Evolutionary conservation across 1,140 invertebrate species (phyloP).

Genomic region (Conopomorpha cramerella): DNA sequence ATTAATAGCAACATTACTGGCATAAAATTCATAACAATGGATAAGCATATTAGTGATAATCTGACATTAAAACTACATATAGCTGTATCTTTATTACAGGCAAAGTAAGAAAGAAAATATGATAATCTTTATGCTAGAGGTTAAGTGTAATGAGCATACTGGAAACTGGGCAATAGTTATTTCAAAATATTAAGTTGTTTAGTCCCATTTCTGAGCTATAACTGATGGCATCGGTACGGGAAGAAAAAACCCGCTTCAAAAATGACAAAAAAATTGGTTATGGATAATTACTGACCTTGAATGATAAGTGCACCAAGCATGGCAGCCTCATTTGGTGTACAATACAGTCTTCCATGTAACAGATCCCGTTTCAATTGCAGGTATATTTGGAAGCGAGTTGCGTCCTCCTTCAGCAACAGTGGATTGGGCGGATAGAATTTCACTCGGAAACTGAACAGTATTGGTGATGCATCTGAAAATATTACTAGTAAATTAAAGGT

Average conservation of each 20-base stretch:
- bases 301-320: constrained; percentile 90
- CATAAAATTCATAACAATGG: too few species aligned
- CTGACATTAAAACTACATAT: too few species aligned
- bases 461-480: constrained; percentile 78
- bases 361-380: constrained; percentile 94
- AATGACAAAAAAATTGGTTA: too few species aligned
- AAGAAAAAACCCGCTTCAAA: too few species aligned
- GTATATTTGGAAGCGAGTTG: constrained; percentile 90
- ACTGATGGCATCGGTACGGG: too few species aligned
- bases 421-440: constrained; percentile 96
- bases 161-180: not conserved
- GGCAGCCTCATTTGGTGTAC: constrained; percentile 85
- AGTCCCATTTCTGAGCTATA: too few species aligned
- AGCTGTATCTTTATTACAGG: too few species aligned
- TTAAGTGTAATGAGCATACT: constrained; percentile 2
- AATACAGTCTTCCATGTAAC: constrained; percentile 91
- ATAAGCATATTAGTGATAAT: too few species aligned
- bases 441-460: constrained; percentile 89
- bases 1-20: too few species aligned
- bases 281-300: constrained; percentile 82
- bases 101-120: too few species aligned
- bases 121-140: too few species aligned
- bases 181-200: constrained; percentile 2
- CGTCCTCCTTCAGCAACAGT: constrained; percentile 78
- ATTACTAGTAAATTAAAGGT: constrained; percentile 6